Evolutionary conservation across 2,113 vertebrate genomes (phyloP), one percentile per base, ranked within the genome.

Genomic region (Ranitomeya imitator): DNA sequence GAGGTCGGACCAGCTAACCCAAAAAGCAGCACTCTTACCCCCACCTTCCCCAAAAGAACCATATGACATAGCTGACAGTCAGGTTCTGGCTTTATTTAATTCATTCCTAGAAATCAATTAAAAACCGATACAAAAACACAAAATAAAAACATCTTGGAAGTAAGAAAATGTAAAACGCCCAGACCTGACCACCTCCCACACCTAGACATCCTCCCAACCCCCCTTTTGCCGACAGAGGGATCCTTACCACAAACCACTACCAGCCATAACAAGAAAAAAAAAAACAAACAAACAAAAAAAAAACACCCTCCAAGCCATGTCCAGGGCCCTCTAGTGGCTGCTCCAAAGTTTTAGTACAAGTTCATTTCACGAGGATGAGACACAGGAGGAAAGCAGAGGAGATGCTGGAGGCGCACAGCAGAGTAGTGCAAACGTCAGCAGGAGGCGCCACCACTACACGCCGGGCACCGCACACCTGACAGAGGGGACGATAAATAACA

Each of bases 121-220:
- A 63, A 51, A 26, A 52, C 51, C 19, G 26, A 7, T 18, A 14
- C n/a, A 26, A 55, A 79, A 79, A 55, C n/a, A 57, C 77, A 57
- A 79, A 54, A 7, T 79, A 79, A 57, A 79, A 79, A 79, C 54
- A 79, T 79, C 21, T 79, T 10, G 55, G 7, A 79, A 9, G 55
- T 16, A 15, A 74, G 14, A 60, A 13, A 4, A 71, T 71, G 23
- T 26, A 71, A 71, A 57, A 79, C 6, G 21, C 19, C 18, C 19
- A 10, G 61, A 6, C 73, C 73, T 18, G 37, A 45, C 37, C 31
- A 4, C 73, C 73, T 16, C 18, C 9, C 21, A 55, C 19, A 78
- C 54, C 45, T 45, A 15, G 37, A 45, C 37, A 45, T 45, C 15
- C 45, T 5, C 76, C 45, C 19, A 19, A 23, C 52, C 76, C 11